phyloP scores from a whole-genome alignment of 2,113 vertebrate species.

The Rhea pennata region DNA sequence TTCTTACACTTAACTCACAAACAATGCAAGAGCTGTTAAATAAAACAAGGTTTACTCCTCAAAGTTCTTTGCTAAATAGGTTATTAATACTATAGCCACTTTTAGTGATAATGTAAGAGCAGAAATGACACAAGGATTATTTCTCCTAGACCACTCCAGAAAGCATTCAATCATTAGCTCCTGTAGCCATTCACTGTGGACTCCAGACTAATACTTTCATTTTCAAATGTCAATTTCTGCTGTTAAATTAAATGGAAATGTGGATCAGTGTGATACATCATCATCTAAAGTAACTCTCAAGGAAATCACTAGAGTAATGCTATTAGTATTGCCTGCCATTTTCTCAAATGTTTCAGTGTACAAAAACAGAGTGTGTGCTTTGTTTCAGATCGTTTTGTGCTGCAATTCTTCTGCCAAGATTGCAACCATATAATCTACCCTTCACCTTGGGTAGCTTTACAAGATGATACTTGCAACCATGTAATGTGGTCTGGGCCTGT shows the following conservation, averaged over 20 bases:
- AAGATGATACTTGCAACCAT: neutral
- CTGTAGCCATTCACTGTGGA: neutral
- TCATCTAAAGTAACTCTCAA: conserved; percentile 39
- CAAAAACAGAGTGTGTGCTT: neutral
- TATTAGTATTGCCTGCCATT: neutral
- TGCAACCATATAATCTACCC: neutral
- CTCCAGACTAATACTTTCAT: conserved; percentile 29
- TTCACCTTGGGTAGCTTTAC: neutral
- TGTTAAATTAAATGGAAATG: conserved; percentile 59
- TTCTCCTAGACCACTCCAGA: neutral
- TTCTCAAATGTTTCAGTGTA: neutral
- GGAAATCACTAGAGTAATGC: conserved; percentile 39
- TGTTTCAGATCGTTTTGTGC: neutral
- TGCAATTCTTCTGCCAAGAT: neutral
- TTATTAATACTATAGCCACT: neutral
- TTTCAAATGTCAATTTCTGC: conserved; percentile 55
- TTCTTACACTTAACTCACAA: neutral
- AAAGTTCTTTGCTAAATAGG: neutral
- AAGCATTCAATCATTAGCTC: conserved; percentile 20
- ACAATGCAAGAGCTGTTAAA: neutral
- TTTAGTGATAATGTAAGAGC: neutral
- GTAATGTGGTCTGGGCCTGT: neutral
- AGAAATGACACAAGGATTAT: neutral
- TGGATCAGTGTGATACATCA: conserved; percentile 50
- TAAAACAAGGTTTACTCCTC: neutral